Conservation (phyloP, 2,113 vertebrate species). For the Tautogolabrus adspersus region DNA sequence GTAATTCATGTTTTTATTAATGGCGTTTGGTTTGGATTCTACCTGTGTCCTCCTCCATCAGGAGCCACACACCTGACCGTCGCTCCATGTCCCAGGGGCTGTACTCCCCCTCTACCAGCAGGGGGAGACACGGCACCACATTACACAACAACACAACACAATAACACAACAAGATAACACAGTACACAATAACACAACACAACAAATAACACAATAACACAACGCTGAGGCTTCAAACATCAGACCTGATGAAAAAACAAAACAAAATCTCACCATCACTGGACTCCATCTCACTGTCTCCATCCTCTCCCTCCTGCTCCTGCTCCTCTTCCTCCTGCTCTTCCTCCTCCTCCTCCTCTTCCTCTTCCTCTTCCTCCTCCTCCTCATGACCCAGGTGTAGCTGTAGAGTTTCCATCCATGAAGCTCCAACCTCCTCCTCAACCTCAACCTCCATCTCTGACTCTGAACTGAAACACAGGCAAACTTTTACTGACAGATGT, state of each 20-base stretch:
- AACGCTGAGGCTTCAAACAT: neutral
- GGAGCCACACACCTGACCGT: constrained; percentile 87
- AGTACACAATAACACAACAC: neutral
- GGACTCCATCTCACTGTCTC: constrained; percentile 81
- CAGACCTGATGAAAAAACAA: neutral
- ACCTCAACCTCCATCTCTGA: constrained; percentile 90
- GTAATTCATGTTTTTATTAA: neutral
- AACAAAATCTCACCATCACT: constrained; percentile 85
- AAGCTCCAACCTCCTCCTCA: constrained; percentile 82
- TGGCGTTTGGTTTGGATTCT: constrained; percentile 49
- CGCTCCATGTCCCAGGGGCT: constrained; percentile 89
- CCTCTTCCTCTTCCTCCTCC: constrained; percentile 71
- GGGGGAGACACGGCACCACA: constrained; percentile 51
- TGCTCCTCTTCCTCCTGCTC: constrained; percentile 39
- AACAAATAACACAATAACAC: too few relatives aligned
- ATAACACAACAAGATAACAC: neutral
- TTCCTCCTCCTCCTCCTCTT: constrained; percentile 48
- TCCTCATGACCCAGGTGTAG: constrained; percentile 80
- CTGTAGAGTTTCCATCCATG: constrained; percentile 86
- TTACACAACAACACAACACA: neutral
- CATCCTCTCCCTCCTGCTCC: constrained; percentile 50
- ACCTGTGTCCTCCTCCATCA: constrained; percentile 90
- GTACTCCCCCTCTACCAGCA: constrained; percentile 91
- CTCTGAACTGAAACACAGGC: constrained; percentile 85
- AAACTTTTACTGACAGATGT: neutral